Evolutionary conservation across 2,888 invertebrate species (phyloP).

Genomic region (Cheilosia vulpina): DNA sequence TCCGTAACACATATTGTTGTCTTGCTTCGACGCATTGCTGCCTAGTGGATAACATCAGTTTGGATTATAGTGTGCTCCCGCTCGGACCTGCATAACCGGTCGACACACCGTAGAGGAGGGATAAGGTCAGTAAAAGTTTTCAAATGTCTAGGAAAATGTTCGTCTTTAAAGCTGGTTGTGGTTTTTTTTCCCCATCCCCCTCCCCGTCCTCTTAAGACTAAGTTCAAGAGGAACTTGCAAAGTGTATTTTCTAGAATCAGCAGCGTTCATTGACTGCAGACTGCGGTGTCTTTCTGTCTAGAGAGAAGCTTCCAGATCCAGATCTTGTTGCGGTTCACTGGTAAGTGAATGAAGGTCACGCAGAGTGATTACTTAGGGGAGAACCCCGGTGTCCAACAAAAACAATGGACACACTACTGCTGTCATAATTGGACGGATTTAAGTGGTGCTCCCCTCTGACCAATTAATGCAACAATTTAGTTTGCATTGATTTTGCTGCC

Average conservation of each 20-base stretch:
- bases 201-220: not conserved
- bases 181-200: constrained; percentile 1
- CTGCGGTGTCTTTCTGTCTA: not conserved
- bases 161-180: constrained; percentile 22
- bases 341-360: constrained; percentile 59
- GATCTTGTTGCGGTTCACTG: constrained; percentile 28
- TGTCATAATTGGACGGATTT: not conserved
- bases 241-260: constrained; percentile 13
- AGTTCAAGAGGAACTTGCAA: not conserved
- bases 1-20: constrained; percentile 22
- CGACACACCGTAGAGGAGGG: constrained; percentile 48
- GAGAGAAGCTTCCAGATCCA: not conserved
- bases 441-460: not conserved
- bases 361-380: constrained; percentile 14
- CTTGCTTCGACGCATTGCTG: constrained; percentile 43
- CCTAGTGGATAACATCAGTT: constrained; percentile 45
- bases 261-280: constrained; percentile 27
- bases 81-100: constrained; percentile 59
- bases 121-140: constrained; percentile 73
- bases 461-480: not conserved
- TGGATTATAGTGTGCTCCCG: constrained; percentile 65
- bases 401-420: not conserved
- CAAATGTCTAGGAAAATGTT: constrained; percentile 63
- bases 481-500: too few relatives aligned
- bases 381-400: constrained; percentile 16